Evolutionary conservation across 1,140 invertebrate genomes (phyloP).

Genomic region (Apocrypta bakeri): DNA sequence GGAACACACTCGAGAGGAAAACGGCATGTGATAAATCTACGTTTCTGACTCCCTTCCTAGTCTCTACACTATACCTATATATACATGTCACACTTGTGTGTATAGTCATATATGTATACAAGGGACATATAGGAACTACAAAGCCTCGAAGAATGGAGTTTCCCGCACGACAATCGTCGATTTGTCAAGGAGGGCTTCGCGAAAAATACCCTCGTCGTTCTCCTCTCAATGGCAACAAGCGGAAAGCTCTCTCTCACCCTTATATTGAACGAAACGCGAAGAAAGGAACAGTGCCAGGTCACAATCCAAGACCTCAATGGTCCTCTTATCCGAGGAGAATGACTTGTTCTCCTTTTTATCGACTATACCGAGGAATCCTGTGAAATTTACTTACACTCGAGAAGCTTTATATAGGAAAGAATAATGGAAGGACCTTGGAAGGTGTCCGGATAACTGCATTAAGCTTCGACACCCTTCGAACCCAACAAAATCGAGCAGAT

Average conservation of each 20-base stretch:
- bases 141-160: slow-evolving; percentile 65
- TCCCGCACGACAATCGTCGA: slow-evolving; percentile 69
- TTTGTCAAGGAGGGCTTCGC: slow-evolving; percentile 71
- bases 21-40: slow-evolving; percentile 47
- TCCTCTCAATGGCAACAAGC: slow-evolving; percentile 69
- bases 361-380: slow-evolving; percentile 61
- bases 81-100: no score
- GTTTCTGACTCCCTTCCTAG: background rate
- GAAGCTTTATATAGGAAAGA: slow-evolving; percentile 33
- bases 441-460: slow-evolving; percentile 64
- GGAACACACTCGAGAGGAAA: slow-evolving; percentile 46
- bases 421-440: slow-evolving; percentile 58
- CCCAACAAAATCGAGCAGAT: slow-evolving; percentile 12
- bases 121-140: background rate
- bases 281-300: slow-evolving; percentile 40
- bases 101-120: background rate
- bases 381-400: slow-evolving; percentile 70
- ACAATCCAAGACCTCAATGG: slow-evolving; percentile 66
- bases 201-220: slow-evolving; percentile 58
- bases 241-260: slow-evolving; percentile 67
- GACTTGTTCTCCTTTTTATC: slow-evolving; percentile 48
- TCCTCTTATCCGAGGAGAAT: slow-evolving; percentile 56
- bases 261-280: slow-evolving; percentile 46
- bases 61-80: background rate
- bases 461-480: slow-evolving; percentile 28